These are phyloP conservation scores for Boloria euphrosyne DNA, from an alignment of 2,888 invertebrate species.

Conservation along the genomic window DNA sequence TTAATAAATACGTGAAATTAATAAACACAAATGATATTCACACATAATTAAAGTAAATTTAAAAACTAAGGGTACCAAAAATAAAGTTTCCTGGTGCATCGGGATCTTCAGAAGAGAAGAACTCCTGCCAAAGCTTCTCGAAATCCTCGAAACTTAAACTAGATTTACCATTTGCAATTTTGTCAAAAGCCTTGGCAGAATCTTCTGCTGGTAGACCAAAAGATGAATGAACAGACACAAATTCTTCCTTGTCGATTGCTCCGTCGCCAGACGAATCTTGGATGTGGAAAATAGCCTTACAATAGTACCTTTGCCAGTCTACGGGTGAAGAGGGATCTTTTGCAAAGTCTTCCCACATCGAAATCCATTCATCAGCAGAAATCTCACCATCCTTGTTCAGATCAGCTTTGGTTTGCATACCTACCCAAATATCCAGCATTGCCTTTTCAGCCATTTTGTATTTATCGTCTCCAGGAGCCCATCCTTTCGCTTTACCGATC, in stretches of 20 bases:
- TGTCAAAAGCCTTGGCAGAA: slow-evolving; percentile 88
- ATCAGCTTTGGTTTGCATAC: slow-evolving; percentile 89
- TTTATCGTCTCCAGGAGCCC: slow-evolving; percentile 87
- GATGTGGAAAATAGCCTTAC: slow-evolving; percentile 93
- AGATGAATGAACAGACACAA: slow-evolving; percentile 89
- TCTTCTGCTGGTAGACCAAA: slow-evolving; percentile 89
- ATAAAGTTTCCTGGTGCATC: slow-evolving; percentile 92
- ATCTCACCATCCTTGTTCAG: slow-evolving; percentile 92
- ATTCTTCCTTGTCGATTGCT: slow-evolving; percentile 90
- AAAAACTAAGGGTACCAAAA: slow-evolving; percentile 90
- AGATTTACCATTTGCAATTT: slow-evolving; percentile 88
- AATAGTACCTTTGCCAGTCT: slow-evolving; percentile 92
- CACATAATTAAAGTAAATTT: slow-evolving; percentile 51
- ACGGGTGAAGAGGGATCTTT: slow-evolving; percentile 87
- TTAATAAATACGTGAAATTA: slow-evolving; percentile 15
- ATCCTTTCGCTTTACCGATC: slow-evolving; percentile 90
- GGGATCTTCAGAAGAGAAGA: slow-evolving; percentile 90
- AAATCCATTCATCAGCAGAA: slow-evolving; percentile 92
- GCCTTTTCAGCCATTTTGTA: slow-evolving; percentile 88
- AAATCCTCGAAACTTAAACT: slow-evolving; percentile 90
- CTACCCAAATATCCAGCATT: slow-evolving; percentile 92
- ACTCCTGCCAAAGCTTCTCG: slow-evolving; percentile 91
- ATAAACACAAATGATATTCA: slow-evolving; percentile 10
- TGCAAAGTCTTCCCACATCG: slow-evolving; percentile 91
- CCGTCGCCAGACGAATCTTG: slow-evolving; percentile 92